phyloP scores from a whole-genome alignment of 2,888 invertebrate genomes.

The Lordiphosa andalusiaca region DNA sequence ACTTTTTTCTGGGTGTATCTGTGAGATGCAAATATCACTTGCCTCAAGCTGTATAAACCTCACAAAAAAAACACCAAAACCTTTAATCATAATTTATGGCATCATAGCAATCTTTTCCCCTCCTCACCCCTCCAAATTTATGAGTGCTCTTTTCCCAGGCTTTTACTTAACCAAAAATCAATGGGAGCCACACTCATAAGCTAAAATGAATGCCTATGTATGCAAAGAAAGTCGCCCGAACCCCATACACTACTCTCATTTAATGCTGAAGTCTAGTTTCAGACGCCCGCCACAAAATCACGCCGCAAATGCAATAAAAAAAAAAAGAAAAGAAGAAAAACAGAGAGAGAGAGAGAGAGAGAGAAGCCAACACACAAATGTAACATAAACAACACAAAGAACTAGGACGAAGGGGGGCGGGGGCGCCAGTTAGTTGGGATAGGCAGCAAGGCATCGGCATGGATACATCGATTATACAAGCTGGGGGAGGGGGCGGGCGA shows the following conservation, averaged over 20 bases:
- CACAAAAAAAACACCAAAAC: too few relatives aligned
- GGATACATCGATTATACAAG: slow-evolving; percentile 78
- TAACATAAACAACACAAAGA: slow-evolving; percentile 43
- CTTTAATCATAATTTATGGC: too few relatives aligned
- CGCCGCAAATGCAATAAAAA: slow-evolving; percentile 23
- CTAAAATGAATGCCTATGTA: slow-evolving; percentile 29
- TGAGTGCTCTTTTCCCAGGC: background rate
- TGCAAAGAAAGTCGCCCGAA: background rate
- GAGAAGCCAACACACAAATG: background rate
- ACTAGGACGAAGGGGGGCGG: slow-evolving; percentile 6
- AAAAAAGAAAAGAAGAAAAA: background rate
- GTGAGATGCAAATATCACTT: too few relatives aligned
- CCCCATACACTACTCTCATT: slow-evolving; percentile 5
- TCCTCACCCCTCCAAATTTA: too few relatives aligned
- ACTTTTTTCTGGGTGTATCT: too few relatives aligned
- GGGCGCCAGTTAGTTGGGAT: slow-evolving; percentile 23
- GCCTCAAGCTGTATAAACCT: too few relatives aligned
- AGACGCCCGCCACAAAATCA: slow-evolving; percentile 7
- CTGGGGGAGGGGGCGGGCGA: slow-evolving; percentile 8
- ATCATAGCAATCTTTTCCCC: too few relatives aligned
- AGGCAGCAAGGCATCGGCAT: slow-evolving; percentile 61
- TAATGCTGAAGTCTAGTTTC: slow-evolving; percentile 9
- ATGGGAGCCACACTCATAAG: slow-evolving; percentile 24
- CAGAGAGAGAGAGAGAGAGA: too few relatives aligned
- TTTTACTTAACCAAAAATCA: slow-evolving; percentile 20